phyloP scores from a whole-genome alignment of 2,797 vertebrate species.

The Ptychadena robeensis region DNA sequence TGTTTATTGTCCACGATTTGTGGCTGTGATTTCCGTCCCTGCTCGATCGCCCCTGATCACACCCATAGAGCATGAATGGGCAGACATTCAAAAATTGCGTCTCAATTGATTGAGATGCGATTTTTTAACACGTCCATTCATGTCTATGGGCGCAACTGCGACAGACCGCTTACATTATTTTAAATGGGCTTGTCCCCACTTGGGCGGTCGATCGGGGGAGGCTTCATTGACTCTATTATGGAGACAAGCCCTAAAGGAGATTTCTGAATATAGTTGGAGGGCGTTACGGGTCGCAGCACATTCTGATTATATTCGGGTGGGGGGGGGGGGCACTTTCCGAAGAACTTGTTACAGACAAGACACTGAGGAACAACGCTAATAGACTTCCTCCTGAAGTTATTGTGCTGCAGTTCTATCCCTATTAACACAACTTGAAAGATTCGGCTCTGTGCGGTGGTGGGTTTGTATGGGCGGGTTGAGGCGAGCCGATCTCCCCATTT shows the following conservation, averaged over 20 bases:
- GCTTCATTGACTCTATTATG: too few relatives aligned
- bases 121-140: too few relatives aligned
- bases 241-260: neutral
- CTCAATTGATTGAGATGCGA: too few relatives aligned
- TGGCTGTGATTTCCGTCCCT: too few relatives aligned
- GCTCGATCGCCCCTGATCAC: too few relatives aligned
- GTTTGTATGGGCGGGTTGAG: neutral
- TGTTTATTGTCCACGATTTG: too few relatives aligned
- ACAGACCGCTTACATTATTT: too few relatives aligned
- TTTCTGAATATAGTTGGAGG: neutral
- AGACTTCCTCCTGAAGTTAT: neutral
- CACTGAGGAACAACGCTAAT: neutral
- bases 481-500: neutral
- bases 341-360: neutral
- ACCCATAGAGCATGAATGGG: too few relatives aligned
- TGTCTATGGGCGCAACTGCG: too few relatives aligned
- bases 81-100: too few relatives aligned
- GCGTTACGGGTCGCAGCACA: neutral
- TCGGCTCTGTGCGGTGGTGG: neutral
- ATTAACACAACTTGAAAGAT: neutral
- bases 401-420: neutral
- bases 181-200: too few relatives aligned
- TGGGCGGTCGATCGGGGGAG: too few relatives aligned
- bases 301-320: neutral
- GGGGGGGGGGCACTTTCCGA: neutral